Evolutionary conservation across 1,140 invertebrate genomes (phyloP).

Genomic region (Brachionus rotundiformis): DNA sequence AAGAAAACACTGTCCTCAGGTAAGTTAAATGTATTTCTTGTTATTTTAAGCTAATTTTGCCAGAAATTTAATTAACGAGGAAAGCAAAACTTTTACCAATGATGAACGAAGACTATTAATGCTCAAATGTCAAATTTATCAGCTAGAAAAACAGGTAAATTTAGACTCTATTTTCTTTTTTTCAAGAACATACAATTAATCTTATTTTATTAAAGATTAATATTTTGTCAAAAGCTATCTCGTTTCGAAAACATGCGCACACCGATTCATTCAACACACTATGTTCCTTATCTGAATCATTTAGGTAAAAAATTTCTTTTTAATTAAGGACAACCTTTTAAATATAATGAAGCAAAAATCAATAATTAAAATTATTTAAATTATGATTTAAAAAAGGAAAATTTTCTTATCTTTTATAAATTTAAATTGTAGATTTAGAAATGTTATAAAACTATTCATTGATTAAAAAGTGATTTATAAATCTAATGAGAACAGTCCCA

Average conservation of each 20-base stretch:
- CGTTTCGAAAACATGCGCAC: constrained; percentile 35
- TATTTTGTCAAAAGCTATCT: neutral
- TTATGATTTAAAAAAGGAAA: neutral
- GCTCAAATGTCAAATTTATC: constrained; percentile 45
- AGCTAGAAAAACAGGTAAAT: constrained; percentile 46
- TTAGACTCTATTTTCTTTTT: no score
- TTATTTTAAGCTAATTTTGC: neutral
- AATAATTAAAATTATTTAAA: constrained; percentile 5
- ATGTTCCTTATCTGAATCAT: neutral
- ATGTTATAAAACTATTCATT: no score
- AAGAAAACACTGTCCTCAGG: constrained; percentile 45
- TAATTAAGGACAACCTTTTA: neutral
- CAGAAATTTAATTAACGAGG: constrained; percentile 33
- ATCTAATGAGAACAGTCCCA: no score
- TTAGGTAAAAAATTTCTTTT: constrained; percentile 18
- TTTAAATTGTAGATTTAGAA: neutral
- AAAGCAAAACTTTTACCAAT: neutral
- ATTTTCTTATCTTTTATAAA: neutral
- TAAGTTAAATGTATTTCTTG: neutral
- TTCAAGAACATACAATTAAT: no score
- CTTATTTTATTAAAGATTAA: constrained; percentile 13
- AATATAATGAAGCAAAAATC: neutral
- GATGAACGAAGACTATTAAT: constrained; percentile 14
- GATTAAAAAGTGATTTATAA: no score
- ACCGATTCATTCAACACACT: constrained; percentile 28